phyloP scores from a whole-genome alignment of 2,113 vertebrate genomes.

The Paramisgurnus dabryanus region DNA sequence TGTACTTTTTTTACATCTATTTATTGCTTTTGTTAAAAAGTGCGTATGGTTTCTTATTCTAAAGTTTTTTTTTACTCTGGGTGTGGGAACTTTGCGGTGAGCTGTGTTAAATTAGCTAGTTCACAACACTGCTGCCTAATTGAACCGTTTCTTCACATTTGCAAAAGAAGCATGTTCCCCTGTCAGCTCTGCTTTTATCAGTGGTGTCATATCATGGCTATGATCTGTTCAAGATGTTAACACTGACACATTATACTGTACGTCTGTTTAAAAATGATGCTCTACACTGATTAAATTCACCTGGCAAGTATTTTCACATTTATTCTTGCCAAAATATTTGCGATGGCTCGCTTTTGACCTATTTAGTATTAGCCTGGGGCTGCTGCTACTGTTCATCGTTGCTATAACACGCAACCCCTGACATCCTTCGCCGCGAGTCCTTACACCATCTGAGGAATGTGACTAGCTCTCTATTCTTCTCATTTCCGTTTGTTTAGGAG shows the following conservation, averaged over 20 bases:
- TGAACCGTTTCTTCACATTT: slow-evolving; percentile 1
- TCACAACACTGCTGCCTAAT: neutral
- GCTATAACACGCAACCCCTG: slow-evolving; percentile 36
- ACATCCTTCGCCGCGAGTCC: slow-evolving; percentile 31
- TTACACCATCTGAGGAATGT: slow-evolving; percentile 10
- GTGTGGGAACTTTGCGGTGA: neutral
- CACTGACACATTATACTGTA: slow-evolving; percentile 4
- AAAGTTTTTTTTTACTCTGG: neutral
- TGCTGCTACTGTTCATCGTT: slow-evolving; percentile 11
- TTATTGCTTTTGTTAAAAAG: neutral
- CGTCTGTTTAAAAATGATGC: neutral
- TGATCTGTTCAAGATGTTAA: slow-evolving; percentile 29
- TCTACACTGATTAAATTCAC: slow-evolving; percentile 15
- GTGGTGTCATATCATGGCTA: neutral
- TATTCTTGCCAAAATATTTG: slow-evolving; percentile 26
- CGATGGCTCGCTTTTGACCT: slow-evolving; percentile 28
- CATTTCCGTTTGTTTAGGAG: slow-evolving; percentile 18
- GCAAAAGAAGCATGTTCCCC: neutral
- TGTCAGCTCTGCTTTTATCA: slow-evolving; percentile 20
- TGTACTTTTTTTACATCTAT: neutral
- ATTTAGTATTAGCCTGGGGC: slow-evolving; percentile 38
- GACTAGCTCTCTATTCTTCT: neutral
- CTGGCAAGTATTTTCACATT: slow-evolving; percentile 10
- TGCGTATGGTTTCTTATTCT: neutral
- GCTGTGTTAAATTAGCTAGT: neutral